phyloP scores from a whole-genome alignment of 2,113 vertebrate genomes.

The Globicephala melas region DNA sequence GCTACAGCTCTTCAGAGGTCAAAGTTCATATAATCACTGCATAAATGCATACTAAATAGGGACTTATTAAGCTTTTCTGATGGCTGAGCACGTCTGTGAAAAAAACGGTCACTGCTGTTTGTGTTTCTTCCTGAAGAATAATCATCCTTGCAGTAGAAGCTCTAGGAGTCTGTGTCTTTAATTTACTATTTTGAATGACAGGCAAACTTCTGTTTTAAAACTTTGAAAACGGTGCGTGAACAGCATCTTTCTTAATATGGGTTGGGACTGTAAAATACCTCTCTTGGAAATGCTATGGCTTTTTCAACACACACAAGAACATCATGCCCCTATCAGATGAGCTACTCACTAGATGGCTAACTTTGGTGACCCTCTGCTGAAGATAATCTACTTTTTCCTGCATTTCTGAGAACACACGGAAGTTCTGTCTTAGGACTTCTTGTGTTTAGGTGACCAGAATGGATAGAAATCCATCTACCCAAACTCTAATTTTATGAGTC shows the following conservation, averaged over 20 bases:
- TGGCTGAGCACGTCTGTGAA: slow-evolving; percentile 75
- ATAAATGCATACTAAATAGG: slow-evolving; percentile 83
- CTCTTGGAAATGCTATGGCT: background rate
- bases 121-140: slow-evolving; percentile 45
- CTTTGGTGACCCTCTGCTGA: background rate
- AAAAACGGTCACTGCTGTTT: slow-evolving; percentile 37
- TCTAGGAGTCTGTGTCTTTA: slow-evolving; percentile 8
- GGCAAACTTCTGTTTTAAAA: background rate
- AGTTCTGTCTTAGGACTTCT: background rate
- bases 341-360: background rate
- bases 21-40: slow-evolving; percentile 83
- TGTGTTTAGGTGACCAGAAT: background rate
- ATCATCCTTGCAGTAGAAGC: slow-evolving; percentile 35
- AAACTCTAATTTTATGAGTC: background rate
- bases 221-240: background rate
- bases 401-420: background rate
- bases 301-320: slow-evolving; percentile 20
- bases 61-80: slow-evolving; percentile 81
- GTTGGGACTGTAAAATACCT: background rate
- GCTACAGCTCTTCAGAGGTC: slow-evolving; percentile 79
- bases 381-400: background rate
- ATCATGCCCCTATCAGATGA: background rate
- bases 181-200: slow-evolving; percentile 50
- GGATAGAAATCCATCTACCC: background rate
- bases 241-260: background rate